Conservation (phyloP, 2,113 vertebrate genomes). For the Thunnus maccoyii region DNA sequence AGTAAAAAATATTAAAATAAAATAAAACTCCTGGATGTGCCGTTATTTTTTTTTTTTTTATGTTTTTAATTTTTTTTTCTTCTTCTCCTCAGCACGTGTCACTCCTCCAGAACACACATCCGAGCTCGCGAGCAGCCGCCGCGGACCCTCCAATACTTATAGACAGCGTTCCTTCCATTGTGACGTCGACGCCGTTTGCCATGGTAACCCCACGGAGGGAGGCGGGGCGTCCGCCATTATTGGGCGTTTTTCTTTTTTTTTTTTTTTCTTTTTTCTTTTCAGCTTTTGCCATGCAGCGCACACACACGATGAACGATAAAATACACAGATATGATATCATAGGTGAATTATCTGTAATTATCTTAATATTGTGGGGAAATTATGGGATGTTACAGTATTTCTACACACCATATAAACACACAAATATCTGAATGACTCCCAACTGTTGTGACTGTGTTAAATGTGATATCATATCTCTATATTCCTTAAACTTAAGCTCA, state of each 20-base stretch:
- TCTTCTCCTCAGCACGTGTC: constrained; percentile 73
- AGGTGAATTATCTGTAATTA: background rate
- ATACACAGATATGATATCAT: background rate
- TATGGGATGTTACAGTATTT: too few species aligned
- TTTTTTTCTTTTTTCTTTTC: background rate
- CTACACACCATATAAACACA: too few species aligned
- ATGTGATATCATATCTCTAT: too few species aligned
- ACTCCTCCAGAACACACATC: constrained; percentile 72
- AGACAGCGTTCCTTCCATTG: constrained; percentile 75
- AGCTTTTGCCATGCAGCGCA: background rate
- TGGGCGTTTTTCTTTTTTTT: constrained; percentile 34
- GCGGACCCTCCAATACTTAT: constrained; percentile 77
- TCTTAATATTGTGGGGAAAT: background rate
- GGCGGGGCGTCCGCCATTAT: constrained; percentile 73
- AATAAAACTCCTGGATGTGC: constrained; percentile 48
- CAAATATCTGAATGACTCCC: too few species aligned
- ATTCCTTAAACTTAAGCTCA: background rate
- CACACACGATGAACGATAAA: background rate
- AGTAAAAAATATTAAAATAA: constrained; percentile 40
- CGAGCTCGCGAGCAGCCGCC: constrained; percentile 67
- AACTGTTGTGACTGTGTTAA: too few species aligned
- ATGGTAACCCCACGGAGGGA: constrained; percentile 83
- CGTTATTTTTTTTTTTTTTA: background rate
- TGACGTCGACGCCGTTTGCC: constrained; percentile 85
- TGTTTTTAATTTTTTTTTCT: background rate